Percentiles rank a stretch among this genome's conserved stretches.
Conservation (phyloP, 2,797 vertebrate species). For the Sebastes steindachneri region DNA sequence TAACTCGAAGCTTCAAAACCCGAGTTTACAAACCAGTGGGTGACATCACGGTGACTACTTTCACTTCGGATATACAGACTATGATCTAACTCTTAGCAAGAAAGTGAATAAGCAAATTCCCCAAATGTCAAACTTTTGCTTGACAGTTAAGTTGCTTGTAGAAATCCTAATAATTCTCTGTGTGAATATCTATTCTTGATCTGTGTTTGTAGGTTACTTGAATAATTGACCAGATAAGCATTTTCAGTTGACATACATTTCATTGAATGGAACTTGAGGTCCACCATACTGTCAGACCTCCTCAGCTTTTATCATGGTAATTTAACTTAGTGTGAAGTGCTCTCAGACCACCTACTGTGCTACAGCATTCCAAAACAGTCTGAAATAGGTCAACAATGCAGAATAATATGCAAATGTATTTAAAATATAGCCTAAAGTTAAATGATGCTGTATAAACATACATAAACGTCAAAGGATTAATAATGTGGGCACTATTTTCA, state of each 20-base stretch:
- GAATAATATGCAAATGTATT: background rate
- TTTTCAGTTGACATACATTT: conserved; percentile 22
- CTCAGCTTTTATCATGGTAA: conserved; percentile 62
- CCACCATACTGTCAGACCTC: conserved; percentile 26
- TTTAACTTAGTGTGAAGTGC: conserved; percentile 50
- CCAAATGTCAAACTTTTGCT: background rate
- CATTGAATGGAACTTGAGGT: conserved; percentile 1
- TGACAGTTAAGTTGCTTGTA: background rate
- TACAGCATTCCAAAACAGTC: conserved; percentile 27
- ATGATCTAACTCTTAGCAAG: too few relatives aligned
- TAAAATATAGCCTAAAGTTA: background rate
- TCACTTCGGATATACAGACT: too few relatives aligned
- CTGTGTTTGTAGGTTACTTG: background rate
- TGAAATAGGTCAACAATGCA: conserved; percentile 45
- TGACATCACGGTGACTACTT: too few relatives aligned
- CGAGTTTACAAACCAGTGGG: too few relatives aligned
- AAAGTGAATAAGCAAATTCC: background rate
- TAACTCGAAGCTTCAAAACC: too few relatives aligned
- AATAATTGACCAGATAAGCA: background rate
- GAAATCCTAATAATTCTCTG: background rate
- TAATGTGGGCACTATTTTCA: background rate
- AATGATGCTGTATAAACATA: background rate
- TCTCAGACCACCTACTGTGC: conserved; percentile 60
- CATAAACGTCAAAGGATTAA: background rate
- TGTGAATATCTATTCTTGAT: background rate